Evolutionary conservation across 2,113 vertebrate species (phyloP), one percentile per base, ranked within the genome.

Genomic region (Deroptyus accipitrinus): DNA sequence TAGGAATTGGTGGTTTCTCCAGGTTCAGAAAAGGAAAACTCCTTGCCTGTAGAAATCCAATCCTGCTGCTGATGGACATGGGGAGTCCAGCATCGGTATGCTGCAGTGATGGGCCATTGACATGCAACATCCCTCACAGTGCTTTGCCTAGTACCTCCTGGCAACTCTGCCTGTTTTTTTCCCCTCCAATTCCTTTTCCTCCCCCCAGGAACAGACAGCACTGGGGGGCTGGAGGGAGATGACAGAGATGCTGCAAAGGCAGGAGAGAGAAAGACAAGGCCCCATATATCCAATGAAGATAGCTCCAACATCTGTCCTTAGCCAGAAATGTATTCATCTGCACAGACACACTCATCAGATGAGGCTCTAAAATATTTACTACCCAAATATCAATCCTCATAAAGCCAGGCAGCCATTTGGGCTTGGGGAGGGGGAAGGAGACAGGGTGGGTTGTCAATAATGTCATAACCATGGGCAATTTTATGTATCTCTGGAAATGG

Each of bases 281-380:
- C 69, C 64, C 1, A 28, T 52, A 69, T 51, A 80, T 41, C 90
- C 77, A 44, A 74, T 63, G 84, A 93, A 94, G 91, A 92, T 4
- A 77, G 86, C 74, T 91, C 89, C 91, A 94, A 94, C 96, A 97
- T 97, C 95, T 97, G 96, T 96, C 96, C 94, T 92, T 79, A 78
- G 73, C 89, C 90, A 94, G 93, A 87, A 95, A 94, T 93, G 92
- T 93, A 96, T 94, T 97, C 95, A 91, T 84, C 70, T 79, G 27
- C 95, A 94, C 86, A 96, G 94, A 95, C 92, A 95, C 86, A 84
- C 96, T 96, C 86, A 59, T 94, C 72, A 74, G 95, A 96, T 92
- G 95, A 96, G 94, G 92, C 91, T 94, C 94, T 96, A 95, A 97
- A 96, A 96, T 96, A 97, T 97, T 97, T 96, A 97, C 95, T 95